These are phyloP conservation scores for Lichenostomus cassidix DNA, from an alignment of 2,113 vertebrate genomes.

Conservation along the genomic window DNA sequence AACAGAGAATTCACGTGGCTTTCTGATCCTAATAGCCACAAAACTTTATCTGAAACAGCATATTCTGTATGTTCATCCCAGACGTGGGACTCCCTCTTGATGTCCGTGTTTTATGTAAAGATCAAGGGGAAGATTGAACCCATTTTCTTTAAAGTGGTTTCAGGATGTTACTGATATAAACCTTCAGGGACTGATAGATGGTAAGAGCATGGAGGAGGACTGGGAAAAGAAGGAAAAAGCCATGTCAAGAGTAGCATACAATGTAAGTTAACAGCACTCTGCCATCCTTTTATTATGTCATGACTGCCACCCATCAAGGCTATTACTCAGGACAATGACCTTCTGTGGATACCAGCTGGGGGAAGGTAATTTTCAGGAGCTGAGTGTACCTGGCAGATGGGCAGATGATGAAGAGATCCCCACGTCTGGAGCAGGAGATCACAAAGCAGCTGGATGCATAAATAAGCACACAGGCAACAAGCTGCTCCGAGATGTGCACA, in stretches of 20 bases:
- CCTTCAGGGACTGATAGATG: conserved; percentile 1
- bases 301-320: neutral
- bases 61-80: conserved; percentile 58
- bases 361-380: neutral
- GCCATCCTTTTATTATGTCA: neutral
- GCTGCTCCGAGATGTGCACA: neutral
- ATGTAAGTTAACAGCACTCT: neutral
- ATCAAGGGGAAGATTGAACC: conserved; percentile 57
- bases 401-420: neutral
- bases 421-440: neutral
- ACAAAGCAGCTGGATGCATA: neutral
- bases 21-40: conserved; percentile 55
- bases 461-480: neutral
- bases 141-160: conserved; percentile 51
- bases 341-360: neutral
- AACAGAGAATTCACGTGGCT: neutral
- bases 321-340: neutral
- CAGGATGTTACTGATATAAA: conserved; percentile 36
- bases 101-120: conserved; percentile 44
- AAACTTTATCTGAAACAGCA: conserved; percentile 48
- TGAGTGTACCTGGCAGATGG: neutral
- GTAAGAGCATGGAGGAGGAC: neutral
- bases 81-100: conserved; percentile 34
- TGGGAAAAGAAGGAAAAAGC: neutral
- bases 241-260: neutral